Percentiles rank a stretch among this genome's conserved stretches.
Evolutionary conservation across 2,888 invertebrate genomes (phyloP).

Genomic region (Tetanocera ferruginea): DNA sequence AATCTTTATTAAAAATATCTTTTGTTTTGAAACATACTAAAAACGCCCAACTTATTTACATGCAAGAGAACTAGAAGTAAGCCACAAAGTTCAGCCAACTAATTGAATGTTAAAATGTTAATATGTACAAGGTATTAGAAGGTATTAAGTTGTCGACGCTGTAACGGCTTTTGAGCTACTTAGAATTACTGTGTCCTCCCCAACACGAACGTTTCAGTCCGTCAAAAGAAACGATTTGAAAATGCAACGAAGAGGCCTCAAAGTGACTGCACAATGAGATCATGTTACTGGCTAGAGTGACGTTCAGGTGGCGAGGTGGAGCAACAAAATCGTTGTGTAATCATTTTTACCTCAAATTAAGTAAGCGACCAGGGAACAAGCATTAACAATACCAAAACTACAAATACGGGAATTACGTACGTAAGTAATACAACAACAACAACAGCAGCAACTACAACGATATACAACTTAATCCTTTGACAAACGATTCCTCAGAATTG

Average conservation of each 20-base stretch:
- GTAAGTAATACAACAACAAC: conserved; percentile 7
- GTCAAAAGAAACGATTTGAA: neutral
- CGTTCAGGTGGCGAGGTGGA: neutral
- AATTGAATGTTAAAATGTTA: conserved; percentile 29
- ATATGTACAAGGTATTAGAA: neutral
- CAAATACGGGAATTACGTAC: conserved; percentile 33
- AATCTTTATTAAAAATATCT: neutral
- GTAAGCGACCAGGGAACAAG: conserved; percentile 41
- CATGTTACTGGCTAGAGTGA: neutral
- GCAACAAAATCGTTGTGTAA: conserved; percentile 24
- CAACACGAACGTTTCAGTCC: too few species aligned
- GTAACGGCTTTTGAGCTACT: neutral
- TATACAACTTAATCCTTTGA: conserved; percentile 57
- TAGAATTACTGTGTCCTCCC: neutral
- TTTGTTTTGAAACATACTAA: neutral
- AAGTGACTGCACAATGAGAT: conserved; percentile 22
- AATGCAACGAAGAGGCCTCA: neutral
- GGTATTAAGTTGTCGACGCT: conserved; percentile 28
- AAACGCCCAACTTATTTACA: neutral
- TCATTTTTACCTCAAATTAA: conserved; percentile 42
- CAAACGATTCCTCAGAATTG: conserved; percentile 58
- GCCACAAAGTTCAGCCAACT: conserved; percentile 25
- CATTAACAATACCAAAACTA: conserved; percentile 18
- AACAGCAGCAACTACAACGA: neutral
- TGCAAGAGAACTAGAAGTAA: neutral